These are phyloP conservation scores for Dyspetes luteomarginatus DNA, from an alignment of 2,888 invertebrate species.

Conservation along the genomic window DNA sequence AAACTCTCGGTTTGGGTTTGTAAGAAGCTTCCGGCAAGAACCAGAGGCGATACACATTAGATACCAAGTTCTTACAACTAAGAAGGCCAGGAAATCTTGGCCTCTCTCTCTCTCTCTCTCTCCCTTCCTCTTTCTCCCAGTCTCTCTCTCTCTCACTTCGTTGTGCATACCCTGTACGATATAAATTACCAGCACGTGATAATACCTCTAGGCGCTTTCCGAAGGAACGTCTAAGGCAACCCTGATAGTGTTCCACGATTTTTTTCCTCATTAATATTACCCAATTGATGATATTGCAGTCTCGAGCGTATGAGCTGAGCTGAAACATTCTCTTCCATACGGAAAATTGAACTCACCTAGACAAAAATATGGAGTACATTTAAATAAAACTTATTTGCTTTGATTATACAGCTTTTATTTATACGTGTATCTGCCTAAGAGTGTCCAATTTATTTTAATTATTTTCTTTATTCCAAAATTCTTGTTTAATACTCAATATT, in stretches of 20 bases:
- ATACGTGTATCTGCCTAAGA: too few species aligned
- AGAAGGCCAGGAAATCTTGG: conserved; percentile 61
- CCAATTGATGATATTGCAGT: background rate
- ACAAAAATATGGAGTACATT: background rate
- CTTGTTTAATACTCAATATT: too few species aligned
- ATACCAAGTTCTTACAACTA: conserved; percentile 76
- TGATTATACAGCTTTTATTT: too few species aligned
- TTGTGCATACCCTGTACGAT: conserved; percentile 60
- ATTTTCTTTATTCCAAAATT: too few species aligned
- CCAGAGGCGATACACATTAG: conserved; percentile 77
- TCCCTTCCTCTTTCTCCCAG: background rate
- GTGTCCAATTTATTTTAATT: too few species aligned
- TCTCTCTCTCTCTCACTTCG: background rate
- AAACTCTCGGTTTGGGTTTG: conserved; percentile 65
- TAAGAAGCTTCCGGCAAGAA: conserved; percentile 72
- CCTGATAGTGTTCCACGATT: conserved; percentile 12
- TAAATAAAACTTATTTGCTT: too few species aligned
- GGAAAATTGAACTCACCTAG: conserved; percentile 9
- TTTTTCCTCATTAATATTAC: background rate
- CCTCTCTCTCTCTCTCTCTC: conserved; percentile 16
- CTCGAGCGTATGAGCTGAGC: background rate
- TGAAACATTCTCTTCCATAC: background rate
- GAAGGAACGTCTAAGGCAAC: conserved; percentile 3
- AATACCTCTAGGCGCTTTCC: conserved; percentile 65
- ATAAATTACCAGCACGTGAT: conserved; percentile 74